These are phyloP conservation scores for Phortica magna DNA, from an alignment of 2,888 invertebrate species.

Conservation along the genomic window DNA sequence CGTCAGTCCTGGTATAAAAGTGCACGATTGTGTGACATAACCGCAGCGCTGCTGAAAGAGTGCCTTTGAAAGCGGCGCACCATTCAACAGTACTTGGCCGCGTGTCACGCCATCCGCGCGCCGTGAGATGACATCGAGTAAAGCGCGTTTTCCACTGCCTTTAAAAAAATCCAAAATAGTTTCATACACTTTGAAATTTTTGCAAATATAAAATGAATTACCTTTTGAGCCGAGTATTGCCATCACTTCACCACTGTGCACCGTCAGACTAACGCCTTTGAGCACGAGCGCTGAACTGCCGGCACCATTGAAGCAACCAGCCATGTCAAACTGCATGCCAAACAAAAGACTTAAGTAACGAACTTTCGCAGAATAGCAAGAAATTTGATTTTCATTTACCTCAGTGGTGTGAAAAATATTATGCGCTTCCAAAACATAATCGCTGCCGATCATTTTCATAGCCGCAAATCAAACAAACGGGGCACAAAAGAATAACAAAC, in stretches of 20 bases:
- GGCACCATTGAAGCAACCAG: conserved; percentile 86
- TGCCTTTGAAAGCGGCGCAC: conserved; percentile 88
- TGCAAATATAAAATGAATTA: conserved; percentile 66
- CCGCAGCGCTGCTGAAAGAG: conserved; percentile 92
- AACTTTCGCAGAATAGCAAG: conserved; percentile 38
- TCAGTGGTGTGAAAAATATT: conserved; percentile 94
- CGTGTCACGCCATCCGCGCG: conserved; percentile 89
- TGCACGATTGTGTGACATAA: conserved; percentile 91
- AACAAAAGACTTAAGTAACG: conserved; percentile 49
- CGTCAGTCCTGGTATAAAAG: conserved; percentile 90
- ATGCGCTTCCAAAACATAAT: conserved; percentile 91
- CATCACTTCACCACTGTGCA: conserved; percentile 95
- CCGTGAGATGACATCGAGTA: conserved; percentile 93
- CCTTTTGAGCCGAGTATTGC: conserved; percentile 96
- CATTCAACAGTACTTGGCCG: conserved; percentile 93
- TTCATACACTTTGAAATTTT: not conserved
- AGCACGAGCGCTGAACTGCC: conserved; percentile 91
- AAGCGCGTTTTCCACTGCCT: conserved; percentile 96
- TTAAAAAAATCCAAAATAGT: not conserved
- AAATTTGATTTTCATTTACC: conserved; percentile 78
- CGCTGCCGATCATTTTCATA: conserved; percentile 86
- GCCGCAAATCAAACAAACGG: conserved; percentile 27
- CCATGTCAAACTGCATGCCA: conserved; percentile 85
- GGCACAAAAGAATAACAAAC: not conserved
- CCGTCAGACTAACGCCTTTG: conserved; percentile 94